These are phyloP conservation scores for Bradysia coprophila DNA, from an alignment of 1,140 invertebrate species.

Conservation along the genomic window DNA sequence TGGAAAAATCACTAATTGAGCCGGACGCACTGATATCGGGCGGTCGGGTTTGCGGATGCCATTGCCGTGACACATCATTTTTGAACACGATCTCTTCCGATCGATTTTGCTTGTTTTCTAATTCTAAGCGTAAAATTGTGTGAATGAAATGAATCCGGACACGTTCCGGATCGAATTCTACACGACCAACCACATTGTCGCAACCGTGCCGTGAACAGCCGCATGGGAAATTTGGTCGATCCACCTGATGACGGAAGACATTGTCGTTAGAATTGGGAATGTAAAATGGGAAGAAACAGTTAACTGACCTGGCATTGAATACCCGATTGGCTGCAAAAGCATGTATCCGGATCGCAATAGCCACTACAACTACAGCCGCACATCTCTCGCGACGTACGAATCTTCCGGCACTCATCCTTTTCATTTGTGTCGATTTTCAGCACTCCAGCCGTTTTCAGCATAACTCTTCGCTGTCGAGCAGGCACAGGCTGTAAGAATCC, in stretches of 20 bases:
- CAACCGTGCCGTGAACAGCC: conserved; percentile 90
- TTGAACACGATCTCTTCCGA: not conserved
- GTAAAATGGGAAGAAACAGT: not conserved
- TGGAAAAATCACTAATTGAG: not conserved
- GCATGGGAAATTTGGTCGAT: conserved; percentile 89
- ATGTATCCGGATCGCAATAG: conserved; percentile 88
- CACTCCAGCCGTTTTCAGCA: conserved; percentile 76
- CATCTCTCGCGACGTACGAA: conserved; percentile 78
- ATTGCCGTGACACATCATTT: not conserved
- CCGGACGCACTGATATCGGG: not conserved
- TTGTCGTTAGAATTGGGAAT: not conserved
- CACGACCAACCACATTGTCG: conserved; percentile 76
- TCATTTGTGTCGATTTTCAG: conserved; percentile 85
- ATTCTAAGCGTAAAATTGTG: conserved; percentile 83
- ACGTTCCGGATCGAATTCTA: conserved; percentile 90
- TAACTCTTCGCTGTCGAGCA: conserved; percentile 68
- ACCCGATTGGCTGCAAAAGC: conserved; percentile 80
- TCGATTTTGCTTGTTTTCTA: conserved; percentile 57
- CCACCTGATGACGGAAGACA: conserved; percentile 33
- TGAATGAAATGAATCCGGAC: conserved; percentile 96
- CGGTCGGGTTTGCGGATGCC: not conserved
- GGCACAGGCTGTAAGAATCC: conserved; percentile 88
- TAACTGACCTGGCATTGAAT: conserved; percentile 77
- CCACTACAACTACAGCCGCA: conserved; percentile 92
- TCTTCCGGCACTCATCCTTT: conserved; percentile 87